Evolutionary conservation across 64 coral and sea anemone species (phyloP), one percentile per base, ranked within the genome.

Genomic region (Actinia equina): DNA sequence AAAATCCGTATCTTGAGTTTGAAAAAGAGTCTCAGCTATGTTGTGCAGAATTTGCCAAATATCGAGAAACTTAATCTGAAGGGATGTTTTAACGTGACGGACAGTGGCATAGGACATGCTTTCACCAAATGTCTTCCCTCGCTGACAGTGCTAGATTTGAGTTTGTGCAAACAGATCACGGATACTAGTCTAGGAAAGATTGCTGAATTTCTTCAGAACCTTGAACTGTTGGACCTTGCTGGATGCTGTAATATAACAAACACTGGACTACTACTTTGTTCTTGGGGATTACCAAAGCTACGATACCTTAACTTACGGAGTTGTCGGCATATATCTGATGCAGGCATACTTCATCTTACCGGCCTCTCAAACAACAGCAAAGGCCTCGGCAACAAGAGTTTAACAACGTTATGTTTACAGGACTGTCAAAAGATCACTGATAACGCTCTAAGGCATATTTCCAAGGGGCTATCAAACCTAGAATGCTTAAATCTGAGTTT

Each of bases 351-450:
- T 17, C 97, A 99, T 56, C 90, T 99, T 61, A 90, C 97, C 44
- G 97, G 97, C 61, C 63, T 99, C 60, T 85, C 83, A 41, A 99
- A 93, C 59, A 87, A 94, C 4, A 90, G 82, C 70, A 87, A 89
- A 25, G 87, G 89, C n/a, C 84, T 65, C 52, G 97, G 97, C 56
- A 99, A 99, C 88, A 99, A 95, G 90, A 88, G 93, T 92, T 92
- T 99, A 89, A 99, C 97, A 80, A 88, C 91, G 71, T 90, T 99
- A 22, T 99, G 97, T 99, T 94, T 99, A 95, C 97, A 99, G 91
- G 97, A 99, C 91, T 99, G 97, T 90, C 97, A 99, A 79, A 99
- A 99, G 87, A 95, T 99, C 83, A 99, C 97, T 91, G 97, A 99
- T 95, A 99, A 99, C 77, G 97, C 97, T 53, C 85, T 99, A 85